These are phyloP conservation scores for Macrophya annulata DNA, from an alignment of 2,888 invertebrate genomes.

Conservation along the genomic window DNA sequence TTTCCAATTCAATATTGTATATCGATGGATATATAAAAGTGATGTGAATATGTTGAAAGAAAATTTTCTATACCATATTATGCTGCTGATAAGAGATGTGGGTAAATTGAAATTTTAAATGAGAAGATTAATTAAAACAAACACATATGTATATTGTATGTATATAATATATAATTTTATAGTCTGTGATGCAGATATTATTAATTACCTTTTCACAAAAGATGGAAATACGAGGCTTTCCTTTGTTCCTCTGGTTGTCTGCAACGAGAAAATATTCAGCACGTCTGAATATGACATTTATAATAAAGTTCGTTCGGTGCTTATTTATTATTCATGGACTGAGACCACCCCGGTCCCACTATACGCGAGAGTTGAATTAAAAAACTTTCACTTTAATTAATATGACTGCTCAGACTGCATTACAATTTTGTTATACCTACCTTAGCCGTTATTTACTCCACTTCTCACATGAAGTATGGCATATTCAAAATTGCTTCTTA, in stretches of 20 bases:
- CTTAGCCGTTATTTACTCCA: constrained; percentile 18
- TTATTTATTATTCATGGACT: constrained; percentile 70
- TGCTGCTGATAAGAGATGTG: background rate
- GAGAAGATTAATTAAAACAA: background rate
- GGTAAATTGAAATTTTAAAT: background rate
- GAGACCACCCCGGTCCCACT: constrained; percentile 55
- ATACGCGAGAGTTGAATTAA: constrained; percentile 67
- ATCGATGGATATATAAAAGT: background rate
- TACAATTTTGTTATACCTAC: constrained; percentile 42
- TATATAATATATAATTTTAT: background rate
- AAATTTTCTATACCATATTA: background rate
- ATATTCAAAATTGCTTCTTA: constrained; percentile 29
- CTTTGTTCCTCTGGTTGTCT: constrained; percentile 59
- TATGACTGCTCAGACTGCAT: constrained; percentile 62
- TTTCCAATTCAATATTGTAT: background rate
- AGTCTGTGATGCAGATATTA: constrained; percentile 3
- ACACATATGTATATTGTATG: background rate
- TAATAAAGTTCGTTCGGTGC: constrained; percentile 67
- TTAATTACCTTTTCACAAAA: constrained; percentile 36
- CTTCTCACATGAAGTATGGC: background rate
- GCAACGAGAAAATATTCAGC: constrained; percentile 68
- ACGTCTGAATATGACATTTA: constrained; percentile 69
- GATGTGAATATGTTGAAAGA: background rate
- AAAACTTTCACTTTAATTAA: constrained; percentile 71
- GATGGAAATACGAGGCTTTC: constrained; percentile 55